Percentiles rank a stretch among this genome's conserved stretches.
These are phyloP conservation scores for Eupleurogrammus muticus DNA, from an alignment of 2,797 vertebrate species.

Conservation along the genomic window DNA sequence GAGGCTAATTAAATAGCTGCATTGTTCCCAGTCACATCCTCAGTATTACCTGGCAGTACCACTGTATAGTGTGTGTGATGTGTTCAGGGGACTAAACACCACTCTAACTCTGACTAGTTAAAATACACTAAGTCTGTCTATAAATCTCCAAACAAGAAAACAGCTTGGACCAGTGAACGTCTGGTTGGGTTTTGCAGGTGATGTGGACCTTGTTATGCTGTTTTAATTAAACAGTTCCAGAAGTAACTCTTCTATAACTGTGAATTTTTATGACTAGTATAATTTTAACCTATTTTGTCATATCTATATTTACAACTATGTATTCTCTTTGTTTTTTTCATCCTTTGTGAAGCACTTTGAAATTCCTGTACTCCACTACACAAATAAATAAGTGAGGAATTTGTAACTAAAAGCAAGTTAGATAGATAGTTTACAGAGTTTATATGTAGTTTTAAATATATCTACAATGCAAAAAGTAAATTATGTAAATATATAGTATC, in stretches of 20 bases:
- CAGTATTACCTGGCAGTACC: conserved; percentile 13
- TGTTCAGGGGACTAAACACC: too few relatives aligned
- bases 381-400: background rate
- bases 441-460: background rate
- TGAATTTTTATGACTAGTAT: background rate
- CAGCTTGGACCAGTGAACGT: too few relatives aligned
- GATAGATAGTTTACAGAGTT: background rate
- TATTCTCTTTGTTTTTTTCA: background rate
- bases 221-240: too few relatives aligned
- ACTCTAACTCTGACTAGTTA: too few relatives aligned
- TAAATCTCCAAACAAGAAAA: too few relatives aligned
- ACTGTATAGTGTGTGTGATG: background rate
- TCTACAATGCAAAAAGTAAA: background rate
- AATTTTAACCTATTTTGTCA: background rate
- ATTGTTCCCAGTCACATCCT: conserved; percentile 23
- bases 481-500: background rate
- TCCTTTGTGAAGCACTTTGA: background rate
- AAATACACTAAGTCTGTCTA: too few relatives aligned
- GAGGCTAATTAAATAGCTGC: conserved; percentile 27
- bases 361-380: background rate
- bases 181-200: too few relatives aligned
- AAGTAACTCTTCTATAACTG: background rate
- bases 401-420: background rate
- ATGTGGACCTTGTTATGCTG: too few relatives aligned
- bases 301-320: background rate